These are phyloP conservation scores for Toxonevra muliebris DNA, from an alignment of 2,888 invertebrate genomes.

Conservation along the genomic window DNA sequence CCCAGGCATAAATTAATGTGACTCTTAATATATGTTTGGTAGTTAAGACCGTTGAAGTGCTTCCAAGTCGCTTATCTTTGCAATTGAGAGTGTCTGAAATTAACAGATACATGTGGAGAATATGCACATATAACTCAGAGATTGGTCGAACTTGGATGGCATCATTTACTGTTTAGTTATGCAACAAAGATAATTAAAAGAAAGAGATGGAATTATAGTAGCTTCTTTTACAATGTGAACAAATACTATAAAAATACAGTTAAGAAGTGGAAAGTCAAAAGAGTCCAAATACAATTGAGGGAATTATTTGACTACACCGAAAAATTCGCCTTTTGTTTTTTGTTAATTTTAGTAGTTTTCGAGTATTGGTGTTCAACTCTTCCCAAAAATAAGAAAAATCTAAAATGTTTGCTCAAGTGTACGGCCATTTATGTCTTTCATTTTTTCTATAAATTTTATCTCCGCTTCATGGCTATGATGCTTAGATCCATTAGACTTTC, in stretches of 20 bases:
- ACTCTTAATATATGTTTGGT: constrained; percentile 1
- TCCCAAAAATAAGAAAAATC: no score
- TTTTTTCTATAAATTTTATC: constrained; percentile 38
- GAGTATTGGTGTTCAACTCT: no score
- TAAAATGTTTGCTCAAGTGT: no score
- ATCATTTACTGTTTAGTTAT: not conserved
- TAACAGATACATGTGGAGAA: constrained; percentile 45
- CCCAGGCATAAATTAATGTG: constrained; percentile 10
- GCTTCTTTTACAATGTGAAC: constrained; percentile 4
- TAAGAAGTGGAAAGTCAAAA: not conserved
- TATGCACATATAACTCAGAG: no score
- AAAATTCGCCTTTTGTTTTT: no score
- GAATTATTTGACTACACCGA: no score
- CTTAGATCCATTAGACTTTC: constrained; percentile 34
- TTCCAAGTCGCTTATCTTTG: constrained; percentile 30
- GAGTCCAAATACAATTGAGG: constrained; percentile 3
- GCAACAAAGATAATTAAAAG: no score
- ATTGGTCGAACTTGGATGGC: not conserved
- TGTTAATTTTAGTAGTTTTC: no score
- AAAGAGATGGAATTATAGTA: not conserved
- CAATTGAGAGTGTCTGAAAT: constrained; percentile 57
- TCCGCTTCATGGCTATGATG: constrained; percentile 49
- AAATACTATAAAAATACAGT: not conserved
- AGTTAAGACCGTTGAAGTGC: not conserved
- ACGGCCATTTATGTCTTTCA: constrained; percentile 28